Base-by-base conservation (phyloP, 1,140 invertebrate genomes). In the Saccostrea cuccullata region DNA sequence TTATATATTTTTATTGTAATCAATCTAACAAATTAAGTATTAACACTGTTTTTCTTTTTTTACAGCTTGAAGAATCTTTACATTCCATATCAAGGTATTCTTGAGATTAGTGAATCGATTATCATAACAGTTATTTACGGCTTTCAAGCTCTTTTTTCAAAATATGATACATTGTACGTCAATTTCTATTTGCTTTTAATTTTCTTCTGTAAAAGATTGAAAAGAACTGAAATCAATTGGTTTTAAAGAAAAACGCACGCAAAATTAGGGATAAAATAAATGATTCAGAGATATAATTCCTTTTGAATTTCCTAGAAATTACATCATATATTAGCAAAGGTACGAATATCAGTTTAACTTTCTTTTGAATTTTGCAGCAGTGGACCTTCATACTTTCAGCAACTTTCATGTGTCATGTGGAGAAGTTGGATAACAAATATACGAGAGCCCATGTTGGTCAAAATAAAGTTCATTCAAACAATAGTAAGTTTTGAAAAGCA, bases 361-460 rank as follows among this genome's bases (percentile, higher is more conserved):
- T 36, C 30, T 36, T 36, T 47, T 47, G 47, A 47, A 47, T 12
- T 85, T 88, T 55, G 55, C 58, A 95, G 92, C 9, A 99, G 98
- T 95, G 98, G 98, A 95, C 97, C 97, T 13, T 96, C 96, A 0
- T 99, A 98, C 97, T 97, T 96, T 86, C 96, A 96, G 88, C 98
- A 99, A 95, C 98, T 99, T 94, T 94, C 96, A 11, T 98, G 97
- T 0, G 97, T 99, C 4, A 95, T 98, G 4, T 99, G 98, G 98
- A 95, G 98, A 83, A 98, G 97, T 17, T 98, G 97, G 97, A 94
- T 98, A 12, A 97, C 97, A 67, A 96, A 98, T 36, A 96, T 98
- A 15, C 98, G 98, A 93, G 98, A 99, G 93, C 98, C 98, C 0
- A 96, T 98, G 91, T 95, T 99, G 5, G 97, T 99, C 84, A 97